Conservation (phyloP, 2,113 vertebrate genomes). For the Limanda limanda region DNA sequence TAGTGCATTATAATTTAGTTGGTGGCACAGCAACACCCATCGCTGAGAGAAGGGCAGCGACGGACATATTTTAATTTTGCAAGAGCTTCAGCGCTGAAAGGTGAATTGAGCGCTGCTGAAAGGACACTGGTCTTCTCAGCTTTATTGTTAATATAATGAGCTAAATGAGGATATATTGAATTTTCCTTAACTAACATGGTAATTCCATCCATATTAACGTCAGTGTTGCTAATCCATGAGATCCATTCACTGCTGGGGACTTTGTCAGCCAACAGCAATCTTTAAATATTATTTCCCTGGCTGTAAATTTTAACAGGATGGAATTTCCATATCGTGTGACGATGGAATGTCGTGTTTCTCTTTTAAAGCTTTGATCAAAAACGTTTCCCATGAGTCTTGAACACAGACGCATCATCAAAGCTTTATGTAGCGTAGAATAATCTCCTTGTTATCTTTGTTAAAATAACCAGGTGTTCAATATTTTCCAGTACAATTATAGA, state of each 20-base stretch:
- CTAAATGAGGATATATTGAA: not conserved
- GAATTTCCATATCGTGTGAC: not conserved
- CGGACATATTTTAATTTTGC: slow-evolving; percentile 33
- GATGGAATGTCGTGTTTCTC: too few species aligned
- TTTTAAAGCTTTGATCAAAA: too few species aligned
- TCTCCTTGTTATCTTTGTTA: too few species aligned
- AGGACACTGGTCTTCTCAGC: slow-evolving; percentile 7
- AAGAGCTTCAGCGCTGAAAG: slow-evolving; percentile 28
- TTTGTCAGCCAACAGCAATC: not conserved
- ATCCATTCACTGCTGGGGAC: not conserved
- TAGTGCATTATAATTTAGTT: slow-evolving; percentile 61
- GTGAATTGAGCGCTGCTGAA: slow-evolving; percentile 12
- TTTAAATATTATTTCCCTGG: not conserved
- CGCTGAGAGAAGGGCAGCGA: slow-evolving; percentile 41
- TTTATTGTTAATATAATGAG: not conserved
- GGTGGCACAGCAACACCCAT: slow-evolving; percentile 51
- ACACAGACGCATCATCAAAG: too few species aligned
- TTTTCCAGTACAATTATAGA: too few species aligned
- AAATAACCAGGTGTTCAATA: too few species aligned
- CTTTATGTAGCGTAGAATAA: too few species aligned
- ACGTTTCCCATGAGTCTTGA: too few species aligned
- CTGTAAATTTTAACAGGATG: not conserved
- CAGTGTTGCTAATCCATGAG: not conserved
- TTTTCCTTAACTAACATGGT: not conserved
- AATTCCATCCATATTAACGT: not conserved